Conservation (phyloP, 1,140 invertebrate species). For the Phymastichus coffea region DNA sequence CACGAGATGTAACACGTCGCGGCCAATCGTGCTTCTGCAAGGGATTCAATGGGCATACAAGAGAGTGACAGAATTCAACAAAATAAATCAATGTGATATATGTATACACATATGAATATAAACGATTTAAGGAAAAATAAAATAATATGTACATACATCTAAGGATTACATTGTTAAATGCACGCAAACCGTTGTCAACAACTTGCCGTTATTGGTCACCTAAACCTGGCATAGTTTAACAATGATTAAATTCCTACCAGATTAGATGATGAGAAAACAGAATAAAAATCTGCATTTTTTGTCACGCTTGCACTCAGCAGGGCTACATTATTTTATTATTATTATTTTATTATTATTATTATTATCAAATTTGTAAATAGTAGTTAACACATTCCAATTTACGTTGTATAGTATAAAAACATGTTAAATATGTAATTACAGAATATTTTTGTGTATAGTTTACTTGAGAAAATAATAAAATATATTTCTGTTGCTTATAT, state of each 20-base stretch:
- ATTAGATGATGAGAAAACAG: constrained; percentile 9
- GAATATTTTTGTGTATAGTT: constrained; percentile 48
- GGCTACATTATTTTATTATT: constrained; percentile 50
- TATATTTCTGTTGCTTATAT: constrained; percentile 26
- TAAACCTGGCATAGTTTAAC: constrained; percentile 45
- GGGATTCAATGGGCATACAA: constrained; percentile 57
- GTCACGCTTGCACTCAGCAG: constrained; percentile 54
- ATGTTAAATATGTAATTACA: constrained; percentile 33
- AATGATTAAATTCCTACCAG: constrained; percentile 36
- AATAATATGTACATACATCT: constrained; percentile 35
- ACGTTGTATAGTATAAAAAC: constrained; percentile 53
- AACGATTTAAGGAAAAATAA: constrained; percentile 30
- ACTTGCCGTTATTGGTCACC: constrained; percentile 32
- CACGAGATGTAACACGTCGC: constrained; percentile 8
- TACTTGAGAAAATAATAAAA: constrained; percentile 42
- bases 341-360: too few species aligned
- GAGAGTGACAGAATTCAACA: constrained; percentile 41
- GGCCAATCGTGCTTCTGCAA: constrained; percentile 49
- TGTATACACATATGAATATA: constrained; percentile 35
- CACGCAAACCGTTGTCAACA: constrained; percentile 21
- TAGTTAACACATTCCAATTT: constrained; percentile 31
- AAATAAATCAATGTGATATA: constrained; percentile 48
- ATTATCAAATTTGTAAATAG: constrained; percentile 57
- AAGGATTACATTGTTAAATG: constrained; percentile 28
- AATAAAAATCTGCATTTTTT: constrained; percentile 44